Evolutionary conservation across 2,888 invertebrate species (phyloP).

Genomic region (Mesoligia furuncula): DNA sequence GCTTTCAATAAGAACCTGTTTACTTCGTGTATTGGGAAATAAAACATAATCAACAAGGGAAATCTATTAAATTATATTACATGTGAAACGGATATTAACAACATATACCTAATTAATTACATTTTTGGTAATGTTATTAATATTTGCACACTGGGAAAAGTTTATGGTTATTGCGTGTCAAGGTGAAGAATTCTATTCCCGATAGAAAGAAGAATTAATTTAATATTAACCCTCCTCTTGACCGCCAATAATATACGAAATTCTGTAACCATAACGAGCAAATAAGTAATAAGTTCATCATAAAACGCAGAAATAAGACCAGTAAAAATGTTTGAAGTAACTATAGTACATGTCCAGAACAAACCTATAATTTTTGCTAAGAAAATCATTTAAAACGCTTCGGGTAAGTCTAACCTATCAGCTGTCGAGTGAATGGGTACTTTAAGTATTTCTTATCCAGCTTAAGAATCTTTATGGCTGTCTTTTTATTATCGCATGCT

Average conservation of each 20-base stretch:
- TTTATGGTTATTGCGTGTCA: constrained; percentile 58
- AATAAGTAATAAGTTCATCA: not conserved
- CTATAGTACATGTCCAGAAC: not conserved
- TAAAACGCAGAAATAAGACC: not conserved
- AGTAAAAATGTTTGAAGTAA: constrained; percentile 3
- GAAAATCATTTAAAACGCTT: constrained; percentile 17
- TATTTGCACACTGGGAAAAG: constrained; percentile 54
- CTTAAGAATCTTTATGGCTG: constrained; percentile 75
- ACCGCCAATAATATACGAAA: not conserved
- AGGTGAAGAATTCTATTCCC: constrained; percentile 57
- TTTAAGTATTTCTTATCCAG: constrained; percentile 63
- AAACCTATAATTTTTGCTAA: not conserved
- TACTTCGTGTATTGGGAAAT: constrained; percentile 32
- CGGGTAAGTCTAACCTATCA: constrained; percentile 4
- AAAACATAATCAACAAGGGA: constrained; percentile 31
- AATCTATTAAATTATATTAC: constrained; percentile 50
- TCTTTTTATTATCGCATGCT: constrained; percentile 72
- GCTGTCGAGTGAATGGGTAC: constrained; percentile 34
- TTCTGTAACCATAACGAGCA: not conserved
- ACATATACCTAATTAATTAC: constrained; percentile 32
- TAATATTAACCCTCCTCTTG: not conserved
- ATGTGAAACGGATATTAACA: constrained; percentile 45
- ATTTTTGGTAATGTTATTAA: constrained; percentile 54
- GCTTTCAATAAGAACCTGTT: constrained; percentile 13
- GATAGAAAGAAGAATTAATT: constrained; percentile 37